phyloP scores from a whole-genome alignment of 1,140 invertebrate species.

The Drosophila arizonae region DNA sequence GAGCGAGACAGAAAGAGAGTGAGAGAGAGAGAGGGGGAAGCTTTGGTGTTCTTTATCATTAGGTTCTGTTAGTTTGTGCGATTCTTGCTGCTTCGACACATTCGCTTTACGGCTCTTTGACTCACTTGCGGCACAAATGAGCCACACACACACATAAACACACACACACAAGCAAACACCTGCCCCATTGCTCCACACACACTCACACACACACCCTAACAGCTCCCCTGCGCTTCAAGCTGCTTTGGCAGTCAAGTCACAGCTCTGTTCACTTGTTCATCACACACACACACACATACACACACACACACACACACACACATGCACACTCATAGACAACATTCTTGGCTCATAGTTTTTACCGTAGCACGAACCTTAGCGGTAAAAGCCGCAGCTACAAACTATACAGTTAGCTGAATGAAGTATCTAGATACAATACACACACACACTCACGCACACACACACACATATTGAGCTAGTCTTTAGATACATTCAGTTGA shows the following conservation, averaged over 20 bases:
- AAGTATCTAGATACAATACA: slow-evolving; percentile 27
- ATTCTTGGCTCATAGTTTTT: slow-evolving; percentile 74
- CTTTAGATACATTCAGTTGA: slow-evolving; percentile 38
- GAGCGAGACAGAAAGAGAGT: slow-evolving; percentile 19
- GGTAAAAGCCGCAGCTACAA: slow-evolving; percentile 81
- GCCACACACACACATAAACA: slow-evolving; percentile 14
- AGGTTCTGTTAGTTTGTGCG: slow-evolving; percentile 77
- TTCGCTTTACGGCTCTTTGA: slow-evolving; percentile 75
- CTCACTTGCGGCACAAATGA: slow-evolving; percentile 68
- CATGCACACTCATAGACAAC: slow-evolving; percentile 4
- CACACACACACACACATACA: slow-evolving; percentile 7
- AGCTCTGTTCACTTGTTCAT: slow-evolving; percentile 43
- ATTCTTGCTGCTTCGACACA: slow-evolving; percentile 68
- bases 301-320: slow-evolving; percentile 9
- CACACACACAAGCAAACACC: not conserved
- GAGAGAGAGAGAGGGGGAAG: not conserved
- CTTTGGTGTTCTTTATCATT: slow-evolving; percentile 76
- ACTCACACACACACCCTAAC: not conserved
- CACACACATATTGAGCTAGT: slow-evolving; percentile 12
- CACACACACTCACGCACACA: slow-evolving; percentile 11
- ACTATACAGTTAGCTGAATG: slow-evolving; percentile 79
- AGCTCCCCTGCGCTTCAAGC: not conserved
- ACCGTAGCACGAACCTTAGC: slow-evolving; percentile 82
- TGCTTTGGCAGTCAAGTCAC: slow-evolving; percentile 46
- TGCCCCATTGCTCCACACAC: not conserved